Base-by-base conservation (phyloP, 2,888 invertebrate genomes). In the Himalopsyche anomala region DNA sequence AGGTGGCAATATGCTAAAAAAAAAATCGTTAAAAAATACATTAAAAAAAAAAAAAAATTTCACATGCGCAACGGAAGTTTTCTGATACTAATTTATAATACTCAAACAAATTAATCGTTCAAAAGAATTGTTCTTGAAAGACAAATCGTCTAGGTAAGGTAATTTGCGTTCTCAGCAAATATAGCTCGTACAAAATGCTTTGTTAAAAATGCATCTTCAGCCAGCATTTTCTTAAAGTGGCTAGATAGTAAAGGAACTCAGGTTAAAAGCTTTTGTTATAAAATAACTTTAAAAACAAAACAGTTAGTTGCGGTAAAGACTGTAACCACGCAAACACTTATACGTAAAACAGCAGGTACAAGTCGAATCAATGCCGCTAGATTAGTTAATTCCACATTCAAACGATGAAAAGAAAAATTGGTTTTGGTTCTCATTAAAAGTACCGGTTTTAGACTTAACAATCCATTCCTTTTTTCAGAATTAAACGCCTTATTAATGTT, bases 161-260 rank as follows among this genome's bases (percentile, higher is more conserved):
- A 28, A 3, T 69, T 69, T 28, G 69, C 36, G 11, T 19, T 28
- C 11, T 15, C 80, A 45, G 80, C 6, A 45, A 42, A 80, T 40
- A 42, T 38, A 80, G n/a, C 42, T 80, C 80, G 38, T 74, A 36
- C 38, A 80, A 42, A 45, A 45, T 28, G 51, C 80, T 80, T 80
- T 80, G 80, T 80, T 80, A 42, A 42, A 51, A 45, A 80, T 80
- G 80, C 80, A 80, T 80, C 45, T 51, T 80, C n/a, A 80, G 80
- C 80, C 19, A 80, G 80, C 80, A 51, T 45, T 80, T 51, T 80
- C 28, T 45, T 51, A 42, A 80, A 45, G 80, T 45, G 45, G 80
- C 45, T 9, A 80, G 19, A 45, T 80, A 45, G 80, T 19, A 28
- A 51, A 45, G 45, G 51, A 45, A 45, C 19, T 51, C 45, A 80